A percentile compares a stretch with the other conserved stretches of the same genome.
These are phyloP conservation scores for Cervus canadensis DNA, from an alignment of 2,113 vertebrate species.

Conservation along the genomic window DNA sequence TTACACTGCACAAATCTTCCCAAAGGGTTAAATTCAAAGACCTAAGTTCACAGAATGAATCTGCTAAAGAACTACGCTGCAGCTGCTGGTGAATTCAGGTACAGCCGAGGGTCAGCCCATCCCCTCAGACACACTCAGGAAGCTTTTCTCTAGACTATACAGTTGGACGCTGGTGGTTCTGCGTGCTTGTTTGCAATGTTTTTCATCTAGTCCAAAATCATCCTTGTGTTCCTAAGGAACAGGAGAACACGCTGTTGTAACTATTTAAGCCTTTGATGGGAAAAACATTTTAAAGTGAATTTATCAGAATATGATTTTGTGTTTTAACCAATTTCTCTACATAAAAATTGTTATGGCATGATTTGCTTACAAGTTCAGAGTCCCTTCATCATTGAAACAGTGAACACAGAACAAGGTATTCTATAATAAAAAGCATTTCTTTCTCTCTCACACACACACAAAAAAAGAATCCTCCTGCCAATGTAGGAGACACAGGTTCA, in stretches of 20 bases:
- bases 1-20: neutral
- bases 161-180: neutral
- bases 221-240: neutral
- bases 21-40: neutral
- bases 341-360: neutral
- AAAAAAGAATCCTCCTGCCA: neutral
- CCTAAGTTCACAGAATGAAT: neutral
- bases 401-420: neutral
- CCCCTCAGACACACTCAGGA: constrained; percentile 32
- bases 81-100: neutral
- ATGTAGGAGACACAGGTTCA: neutral
- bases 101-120: neutral
- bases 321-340: neutral
- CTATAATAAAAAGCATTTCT: neutral
- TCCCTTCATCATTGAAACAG: neutral
- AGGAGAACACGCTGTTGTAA: neutral
- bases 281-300: constrained; percentile 15
- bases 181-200: neutral
- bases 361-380: neutral
- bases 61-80: constrained; percentile 21
- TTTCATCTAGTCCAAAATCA: neutral
- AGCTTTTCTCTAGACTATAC: neutral
- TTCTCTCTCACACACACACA: neutral
- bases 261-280: neutral
- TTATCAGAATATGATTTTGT: constrained; percentile 17